Percentiles rank a stretch among this genome's conserved stretches.
phyloP scores from a whole-genome alignment of 2,888 invertebrate genomes.

The Hipparchia semele region DNA sequence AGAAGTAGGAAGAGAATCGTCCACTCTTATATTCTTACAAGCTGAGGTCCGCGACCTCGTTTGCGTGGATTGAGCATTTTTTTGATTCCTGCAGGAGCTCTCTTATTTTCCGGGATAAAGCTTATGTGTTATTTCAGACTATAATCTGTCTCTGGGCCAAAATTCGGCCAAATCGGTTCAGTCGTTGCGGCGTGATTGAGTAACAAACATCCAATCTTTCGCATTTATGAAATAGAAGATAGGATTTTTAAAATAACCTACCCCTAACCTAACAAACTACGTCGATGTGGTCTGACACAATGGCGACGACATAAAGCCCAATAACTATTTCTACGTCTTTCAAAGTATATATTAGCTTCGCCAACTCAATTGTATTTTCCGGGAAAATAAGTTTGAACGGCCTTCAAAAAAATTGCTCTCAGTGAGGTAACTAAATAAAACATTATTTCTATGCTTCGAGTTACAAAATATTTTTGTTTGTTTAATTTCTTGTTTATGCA shows the following conservation, averaged over 20 bases:
- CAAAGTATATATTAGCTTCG: conserved; percentile 4
- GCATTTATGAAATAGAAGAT: too few species aligned
- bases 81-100: neutral
- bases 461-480: conserved; percentile 16
- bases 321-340: conserved; percentile 2
- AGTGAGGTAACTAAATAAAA: conserved; percentile 19
- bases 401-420: conserved; percentile 15
- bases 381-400: conserved; percentile 14
- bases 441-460: neutral
- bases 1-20: neutral
- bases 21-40: neutral
- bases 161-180: too few species aligned
- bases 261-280: too few species aligned
- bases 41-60: too few species aligned
- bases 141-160: too few species aligned
- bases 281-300: too few species aligned
- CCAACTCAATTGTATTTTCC: conserved; percentile 15
- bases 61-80: neutral
- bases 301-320: neutral
- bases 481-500: conserved; percentile 23
- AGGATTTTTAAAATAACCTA: too few species aligned
- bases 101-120: too few species aligned
- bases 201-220: too few species aligned
- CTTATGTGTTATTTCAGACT: too few species aligned
- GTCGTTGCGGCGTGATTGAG: too few species aligned